Percentiles rank a stretch among this genome's conserved stretches.
phyloP scores from a whole-genome alignment of 2,797 vertebrate species.

The Etheostoma perlongum region DNA sequence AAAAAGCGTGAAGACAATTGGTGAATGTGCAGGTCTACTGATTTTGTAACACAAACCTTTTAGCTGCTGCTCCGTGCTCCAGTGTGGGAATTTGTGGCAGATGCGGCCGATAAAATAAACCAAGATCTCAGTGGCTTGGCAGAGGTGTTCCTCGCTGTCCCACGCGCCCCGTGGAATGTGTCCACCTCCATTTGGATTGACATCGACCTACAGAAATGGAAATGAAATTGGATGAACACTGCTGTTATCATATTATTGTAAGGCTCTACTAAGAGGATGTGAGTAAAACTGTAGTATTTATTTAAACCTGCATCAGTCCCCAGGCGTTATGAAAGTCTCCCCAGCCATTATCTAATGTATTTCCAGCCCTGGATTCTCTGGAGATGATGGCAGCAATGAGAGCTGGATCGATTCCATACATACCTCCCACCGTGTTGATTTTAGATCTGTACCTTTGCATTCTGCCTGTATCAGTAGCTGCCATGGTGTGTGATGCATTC shows the following conservation, averaged over 20 bases:
- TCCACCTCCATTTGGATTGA: constrained; percentile 18
- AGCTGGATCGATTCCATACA: constrained; percentile 32
- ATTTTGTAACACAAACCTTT: constrained; percentile 64
- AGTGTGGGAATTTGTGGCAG: rapidly evolving
- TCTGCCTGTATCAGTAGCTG: constrained; percentile 31
- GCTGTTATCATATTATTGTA: background rate
- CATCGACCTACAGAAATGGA: constrained; percentile 53
- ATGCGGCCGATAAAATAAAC: constrained; percentile 19
- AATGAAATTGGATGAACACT: background rate
- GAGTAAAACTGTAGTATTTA: background rate
- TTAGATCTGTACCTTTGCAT: constrained; percentile 48
- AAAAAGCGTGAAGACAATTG: background rate
- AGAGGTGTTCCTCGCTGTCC: constrained; percentile 65
- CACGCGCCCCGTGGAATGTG: background rate
- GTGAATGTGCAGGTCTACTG: background rate
- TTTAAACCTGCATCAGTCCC: constrained; percentile 72
- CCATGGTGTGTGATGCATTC: constrained; percentile 34
- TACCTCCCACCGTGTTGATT: background rate
- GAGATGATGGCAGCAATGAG: constrained; percentile 78
- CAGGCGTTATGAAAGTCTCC: constrained; percentile 45
- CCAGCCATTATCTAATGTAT: background rate
- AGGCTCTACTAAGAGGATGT: background rate
- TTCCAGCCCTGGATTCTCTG: constrained; percentile 74
- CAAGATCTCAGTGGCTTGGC: constrained; percentile 55
- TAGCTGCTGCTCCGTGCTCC: constrained; percentile 40